phyloP scores from a whole-genome alignment of 2,113 vertebrate species.

The Tenebrosternarchus preto region DNA sequence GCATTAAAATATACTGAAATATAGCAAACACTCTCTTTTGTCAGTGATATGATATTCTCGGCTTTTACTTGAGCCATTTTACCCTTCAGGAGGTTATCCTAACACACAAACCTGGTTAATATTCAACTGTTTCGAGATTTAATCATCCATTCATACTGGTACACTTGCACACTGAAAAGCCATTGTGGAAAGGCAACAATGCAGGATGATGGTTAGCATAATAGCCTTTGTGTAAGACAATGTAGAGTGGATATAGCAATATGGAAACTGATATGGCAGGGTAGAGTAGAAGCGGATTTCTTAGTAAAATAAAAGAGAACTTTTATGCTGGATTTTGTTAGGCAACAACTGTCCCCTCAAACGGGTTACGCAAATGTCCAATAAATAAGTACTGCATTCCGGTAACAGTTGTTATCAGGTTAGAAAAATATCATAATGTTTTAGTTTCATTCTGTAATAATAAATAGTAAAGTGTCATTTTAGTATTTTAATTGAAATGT shows the following conservation, averaged over 20 bases:
- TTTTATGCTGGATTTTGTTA: too few species aligned
- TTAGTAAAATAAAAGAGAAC: too few species aligned
- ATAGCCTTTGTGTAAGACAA: not conserved
- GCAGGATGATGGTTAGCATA: too few species aligned
- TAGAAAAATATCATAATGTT: too few species aligned
- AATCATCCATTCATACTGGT: not conserved
- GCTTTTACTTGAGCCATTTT: not conserved
- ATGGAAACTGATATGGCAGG: not conserved
- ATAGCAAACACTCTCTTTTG: not conserved
- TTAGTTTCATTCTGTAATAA: too few species aligned
- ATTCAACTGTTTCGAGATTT: not conserved
- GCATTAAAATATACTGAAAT: conserved; percentile 10
- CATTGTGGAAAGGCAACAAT: too few species aligned
- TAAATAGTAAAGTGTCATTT: too few species aligned
- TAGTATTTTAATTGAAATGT: too few species aligned
- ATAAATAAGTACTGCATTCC: not conserved
- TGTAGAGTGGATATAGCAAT: not conserved
- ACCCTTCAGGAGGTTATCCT: not conserved
- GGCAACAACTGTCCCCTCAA: too few species aligned
- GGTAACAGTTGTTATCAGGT: too few species aligned
- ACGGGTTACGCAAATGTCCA: not conserved
- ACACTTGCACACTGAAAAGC: too few species aligned
- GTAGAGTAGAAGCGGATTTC: not conserved
- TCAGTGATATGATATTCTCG: conserved; percentile 12
- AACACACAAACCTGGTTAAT: conserved; percentile 19